These are phyloP conservation scores for Dicrurus megarhynchus DNA, from an alignment of 2,113 vertebrate species.

Conservation along the genomic window DNA sequence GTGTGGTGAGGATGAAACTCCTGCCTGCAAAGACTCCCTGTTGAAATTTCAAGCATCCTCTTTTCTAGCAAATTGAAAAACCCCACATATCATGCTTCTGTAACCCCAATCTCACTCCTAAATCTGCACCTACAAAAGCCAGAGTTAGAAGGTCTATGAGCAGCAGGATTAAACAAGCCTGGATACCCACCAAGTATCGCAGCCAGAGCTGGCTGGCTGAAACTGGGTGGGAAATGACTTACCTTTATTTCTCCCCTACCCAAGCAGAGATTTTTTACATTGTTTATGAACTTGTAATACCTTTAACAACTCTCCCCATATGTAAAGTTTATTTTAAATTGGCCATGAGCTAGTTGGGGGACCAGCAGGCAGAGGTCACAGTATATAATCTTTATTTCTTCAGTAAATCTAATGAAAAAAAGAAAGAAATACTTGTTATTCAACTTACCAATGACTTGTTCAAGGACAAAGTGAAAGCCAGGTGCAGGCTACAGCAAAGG, in stretches of 20 bases:
- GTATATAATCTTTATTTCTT: background rate
- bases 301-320: background rate
- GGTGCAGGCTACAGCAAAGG: background rate
- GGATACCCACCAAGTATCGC: background rate
- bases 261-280: background rate
- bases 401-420: background rate
- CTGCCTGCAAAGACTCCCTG: background rate
- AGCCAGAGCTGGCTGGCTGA: background rate
- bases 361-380: background rate
- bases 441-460: background rate
- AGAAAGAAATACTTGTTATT: background rate
- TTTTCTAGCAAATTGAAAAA: background rate
- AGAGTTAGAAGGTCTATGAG: background rate
- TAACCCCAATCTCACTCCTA: background rate
- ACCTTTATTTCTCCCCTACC: background rate
- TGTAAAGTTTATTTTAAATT: background rate
- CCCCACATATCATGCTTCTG: accelerated
- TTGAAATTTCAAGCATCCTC: background rate
- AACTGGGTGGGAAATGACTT: background rate
- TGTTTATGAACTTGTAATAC: background rate
- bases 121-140: background rate
- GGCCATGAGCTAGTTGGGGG: background rate
- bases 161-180: background rate
- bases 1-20: background rate
- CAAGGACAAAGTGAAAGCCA: background rate